Evolutionary conservation across 2,797 vertebrate genomes (phyloP).

Genomic region (Notoglanidium macrostoma): DNA sequence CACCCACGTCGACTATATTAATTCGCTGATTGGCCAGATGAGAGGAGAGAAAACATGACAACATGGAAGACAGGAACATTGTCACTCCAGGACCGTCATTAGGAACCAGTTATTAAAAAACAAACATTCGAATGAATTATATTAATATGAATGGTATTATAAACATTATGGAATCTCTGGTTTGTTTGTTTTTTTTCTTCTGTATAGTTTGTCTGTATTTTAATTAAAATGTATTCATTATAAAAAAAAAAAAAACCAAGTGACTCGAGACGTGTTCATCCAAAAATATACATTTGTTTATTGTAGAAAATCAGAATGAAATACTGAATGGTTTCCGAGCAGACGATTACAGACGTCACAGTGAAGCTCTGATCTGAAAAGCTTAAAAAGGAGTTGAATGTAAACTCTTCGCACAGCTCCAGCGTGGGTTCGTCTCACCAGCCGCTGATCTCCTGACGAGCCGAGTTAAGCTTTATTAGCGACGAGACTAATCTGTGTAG

Average conservation of each 20-base stretch:
- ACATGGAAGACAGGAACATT: not conserved
- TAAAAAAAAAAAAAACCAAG: slow-evolving; percentile 53
- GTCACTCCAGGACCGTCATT: not conserved
- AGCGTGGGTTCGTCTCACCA: not conserved
- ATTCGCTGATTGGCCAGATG: not conserved
- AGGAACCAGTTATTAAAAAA: too few species aligned
- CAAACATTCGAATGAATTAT: not conserved
- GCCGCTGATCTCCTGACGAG: not conserved
- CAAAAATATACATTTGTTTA: slow-evolving; percentile 86
- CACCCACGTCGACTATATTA: not conserved
- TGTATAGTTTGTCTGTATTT: not conserved
- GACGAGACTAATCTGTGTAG: not conserved
- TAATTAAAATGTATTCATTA: not conserved
- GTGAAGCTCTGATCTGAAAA: slow-evolving; percentile 53
- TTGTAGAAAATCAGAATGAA: slow-evolving; percentile 77
- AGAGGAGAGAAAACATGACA: not conserved
- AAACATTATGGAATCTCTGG: too few species aligned
- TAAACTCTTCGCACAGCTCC: slow-evolving; percentile 24
- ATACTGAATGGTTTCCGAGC: slow-evolving; percentile 64
- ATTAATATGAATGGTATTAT: not conserved
- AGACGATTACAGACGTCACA: slow-evolving; percentile 60
- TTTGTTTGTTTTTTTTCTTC: not conserved
- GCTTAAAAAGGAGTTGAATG: slow-evolving; percentile 30
- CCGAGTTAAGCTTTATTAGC: not conserved
- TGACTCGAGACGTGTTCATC: slow-evolving; percentile 60